These are phyloP conservation scores for Brachyhypopomus occidentalis DNA, from an alignment of 2,113 vertebrate genomes.

Conservation along the genomic window DNA sequence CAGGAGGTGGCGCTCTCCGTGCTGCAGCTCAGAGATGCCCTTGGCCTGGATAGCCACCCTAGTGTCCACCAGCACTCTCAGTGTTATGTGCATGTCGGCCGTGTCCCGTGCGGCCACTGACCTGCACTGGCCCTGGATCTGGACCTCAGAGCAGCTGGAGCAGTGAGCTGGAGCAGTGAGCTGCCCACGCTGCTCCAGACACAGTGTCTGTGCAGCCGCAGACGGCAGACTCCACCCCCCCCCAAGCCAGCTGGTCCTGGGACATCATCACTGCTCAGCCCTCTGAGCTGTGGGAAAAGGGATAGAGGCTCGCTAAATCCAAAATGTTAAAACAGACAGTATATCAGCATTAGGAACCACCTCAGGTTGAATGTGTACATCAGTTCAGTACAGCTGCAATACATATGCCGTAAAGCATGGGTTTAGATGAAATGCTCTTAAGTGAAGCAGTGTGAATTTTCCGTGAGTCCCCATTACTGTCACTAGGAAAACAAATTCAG, in stretches of 20 bases:
- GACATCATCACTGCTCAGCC: conserved; percentile 52
- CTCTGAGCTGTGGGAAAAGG: not conserved
- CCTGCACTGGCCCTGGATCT: conserved; percentile 47
- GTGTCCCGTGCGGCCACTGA: conserved; percentile 54
- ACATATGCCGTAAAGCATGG: not conserved
- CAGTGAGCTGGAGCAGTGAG: conserved; percentile 16
- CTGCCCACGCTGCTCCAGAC: conserved; percentile 55
- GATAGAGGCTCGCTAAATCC: not conserved
- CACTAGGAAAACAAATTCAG: conserved; percentile 24
- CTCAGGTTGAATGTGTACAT: not conserved
- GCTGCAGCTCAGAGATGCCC: conserved; percentile 44
- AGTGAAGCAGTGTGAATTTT: not conserved
- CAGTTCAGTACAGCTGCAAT: not conserved
- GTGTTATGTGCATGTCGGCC: conserved; percentile 49
- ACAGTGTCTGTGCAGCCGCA: conserved; percentile 45
- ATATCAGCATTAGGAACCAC: not conserved
- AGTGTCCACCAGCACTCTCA: conserved; percentile 62
- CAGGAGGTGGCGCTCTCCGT: not conserved
- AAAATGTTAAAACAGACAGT: not conserved
- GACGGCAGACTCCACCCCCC: conserved; percentile 56
- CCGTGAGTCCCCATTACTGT: conserved; percentile 20
- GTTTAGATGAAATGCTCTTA: not conserved
- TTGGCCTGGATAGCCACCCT: conserved; percentile 62
- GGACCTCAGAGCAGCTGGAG: conserved; percentile 54
- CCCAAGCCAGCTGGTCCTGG: conserved; percentile 53